Conservation (phyloP, 2,797 vertebrate genomes). For the Hydrolagus colliei region DNA sequence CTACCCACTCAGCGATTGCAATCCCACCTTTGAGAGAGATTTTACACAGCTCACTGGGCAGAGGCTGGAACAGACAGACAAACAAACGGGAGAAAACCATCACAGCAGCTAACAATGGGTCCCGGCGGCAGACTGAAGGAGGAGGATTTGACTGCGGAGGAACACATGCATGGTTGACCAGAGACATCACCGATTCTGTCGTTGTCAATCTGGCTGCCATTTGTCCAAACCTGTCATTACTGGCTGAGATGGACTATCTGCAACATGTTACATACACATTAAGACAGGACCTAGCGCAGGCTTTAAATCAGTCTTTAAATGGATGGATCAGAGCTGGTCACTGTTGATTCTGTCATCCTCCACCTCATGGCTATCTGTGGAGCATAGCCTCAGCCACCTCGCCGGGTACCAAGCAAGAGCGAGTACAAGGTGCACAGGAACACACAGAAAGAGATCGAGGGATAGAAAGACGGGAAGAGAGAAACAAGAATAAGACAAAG, state of each 20-base stretch:
- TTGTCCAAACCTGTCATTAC: neutral
- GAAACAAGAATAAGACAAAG: too few species aligned
- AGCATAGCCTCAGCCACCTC: too few species aligned
- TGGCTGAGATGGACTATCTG: neutral
- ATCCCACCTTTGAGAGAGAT: neutral
- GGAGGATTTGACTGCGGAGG: neutral
- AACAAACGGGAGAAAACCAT: neutral
- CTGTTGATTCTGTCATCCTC: too few species aligned
- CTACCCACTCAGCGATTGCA: neutral
- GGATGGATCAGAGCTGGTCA: too few species aligned
- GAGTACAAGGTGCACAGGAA: too few species aligned
- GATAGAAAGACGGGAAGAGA: too few species aligned
- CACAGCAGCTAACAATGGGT: neutral
- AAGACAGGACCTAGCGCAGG: too few species aligned
- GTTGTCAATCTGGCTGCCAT: conserved; percentile 8
- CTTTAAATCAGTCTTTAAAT: too few species aligned
- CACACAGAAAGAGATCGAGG: too few species aligned
- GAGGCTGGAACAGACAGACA: neutral
- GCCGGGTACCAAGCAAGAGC: too few species aligned
- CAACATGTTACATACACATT: neutral
- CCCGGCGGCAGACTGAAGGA: neutral
- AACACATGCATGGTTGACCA: neutral
- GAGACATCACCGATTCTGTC: neutral
- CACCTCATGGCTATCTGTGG: too few species aligned
- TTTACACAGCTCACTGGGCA: neutral